These are phyloP conservation scores for Lasioglossum zephyrum DNA, from an alignment of 2,888 invertebrate genomes.

Conservation along the genomic window DNA sequence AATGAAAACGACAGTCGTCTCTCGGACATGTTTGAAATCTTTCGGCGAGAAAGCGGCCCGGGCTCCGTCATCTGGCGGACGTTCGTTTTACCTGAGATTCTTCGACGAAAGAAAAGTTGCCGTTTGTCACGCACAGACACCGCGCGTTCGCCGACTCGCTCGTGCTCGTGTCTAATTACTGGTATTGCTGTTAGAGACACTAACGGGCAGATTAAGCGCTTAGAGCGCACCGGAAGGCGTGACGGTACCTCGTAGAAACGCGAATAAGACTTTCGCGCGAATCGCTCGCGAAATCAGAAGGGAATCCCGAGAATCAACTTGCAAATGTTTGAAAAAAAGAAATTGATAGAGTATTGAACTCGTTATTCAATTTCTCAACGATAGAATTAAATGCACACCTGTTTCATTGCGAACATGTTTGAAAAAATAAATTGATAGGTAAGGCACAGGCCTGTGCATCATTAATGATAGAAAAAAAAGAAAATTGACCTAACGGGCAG, in stretches of 20 bases:
- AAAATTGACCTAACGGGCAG: not conserved
- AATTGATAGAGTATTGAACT: no score
- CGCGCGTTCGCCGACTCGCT: not conserved
- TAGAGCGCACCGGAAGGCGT: constrained; percentile 10
- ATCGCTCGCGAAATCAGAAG: not conserved
- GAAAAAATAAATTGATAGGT: no score
- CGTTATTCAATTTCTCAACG: no score
- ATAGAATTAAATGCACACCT: no score
- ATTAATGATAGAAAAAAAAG: not conserved
- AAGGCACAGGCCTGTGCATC: no score
- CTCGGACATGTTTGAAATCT: constrained; percentile 9
- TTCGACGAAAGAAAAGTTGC: not conserved
- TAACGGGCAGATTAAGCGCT: constrained; percentile 4
- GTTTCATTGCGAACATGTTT: no score
- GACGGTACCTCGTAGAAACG: not conserved
- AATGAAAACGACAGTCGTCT: constrained; percentile 9
- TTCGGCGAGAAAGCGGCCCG: constrained; percentile 18
- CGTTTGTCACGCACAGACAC: not conserved
- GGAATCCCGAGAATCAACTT: not conserved
- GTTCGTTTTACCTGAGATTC: not conserved
- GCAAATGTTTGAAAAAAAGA: no score
- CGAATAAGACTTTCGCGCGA: not conserved
- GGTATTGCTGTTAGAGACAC: not conserved
- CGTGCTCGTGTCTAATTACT: not conserved
- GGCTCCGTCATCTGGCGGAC: not conserved